phyloP scores from a whole-genome alignment of 1,140 invertebrate genomes.

The Drosophila arizonae region DNA sequence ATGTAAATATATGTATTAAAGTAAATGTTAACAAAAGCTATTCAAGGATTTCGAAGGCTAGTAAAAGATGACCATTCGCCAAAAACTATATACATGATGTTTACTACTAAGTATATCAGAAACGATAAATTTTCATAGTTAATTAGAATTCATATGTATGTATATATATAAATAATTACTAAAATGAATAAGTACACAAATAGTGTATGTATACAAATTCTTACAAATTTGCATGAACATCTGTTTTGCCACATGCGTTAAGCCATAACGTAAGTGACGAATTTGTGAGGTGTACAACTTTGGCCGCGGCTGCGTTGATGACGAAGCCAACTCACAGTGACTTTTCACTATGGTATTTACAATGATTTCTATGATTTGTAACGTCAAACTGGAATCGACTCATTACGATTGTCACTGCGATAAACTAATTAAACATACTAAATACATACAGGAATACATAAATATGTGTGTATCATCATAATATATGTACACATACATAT shows the following conservation, averaged over 20 bases:
- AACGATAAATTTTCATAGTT: background rate
- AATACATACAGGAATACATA: background rate
- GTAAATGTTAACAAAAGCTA: background rate
- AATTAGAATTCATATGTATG: background rate
- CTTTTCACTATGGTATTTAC: slow-evolving; percentile 65
- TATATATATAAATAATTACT: background rate
- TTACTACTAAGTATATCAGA: background rate
- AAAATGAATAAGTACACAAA: background rate
- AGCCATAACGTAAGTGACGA: slow-evolving; percentile 36
- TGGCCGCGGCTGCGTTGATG: slow-evolving; percentile 17
- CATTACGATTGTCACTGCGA: background rate
- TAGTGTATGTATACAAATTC: background rate
- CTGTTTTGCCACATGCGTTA: background rate
- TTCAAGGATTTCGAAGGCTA: background rate
- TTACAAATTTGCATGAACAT: background rate
- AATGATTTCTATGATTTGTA: slow-evolving; percentile 21
- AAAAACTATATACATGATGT: no score
- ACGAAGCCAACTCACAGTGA: slow-evolving; percentile 38
- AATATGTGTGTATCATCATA: background rate
- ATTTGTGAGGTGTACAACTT: slow-evolving; percentile 51
- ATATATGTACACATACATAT: background rate
- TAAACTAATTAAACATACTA: background rate
- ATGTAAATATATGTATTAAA: slow-evolving; percentile 4
- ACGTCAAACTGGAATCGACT: background rate
- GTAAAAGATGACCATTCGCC: background rate